A percentile compares a stretch with the other conserved stretches of the same genome.
Evolutionary conservation across 1,140 invertebrate species (phyloP).

Genomic region (Berghia stephanieae): DNA sequence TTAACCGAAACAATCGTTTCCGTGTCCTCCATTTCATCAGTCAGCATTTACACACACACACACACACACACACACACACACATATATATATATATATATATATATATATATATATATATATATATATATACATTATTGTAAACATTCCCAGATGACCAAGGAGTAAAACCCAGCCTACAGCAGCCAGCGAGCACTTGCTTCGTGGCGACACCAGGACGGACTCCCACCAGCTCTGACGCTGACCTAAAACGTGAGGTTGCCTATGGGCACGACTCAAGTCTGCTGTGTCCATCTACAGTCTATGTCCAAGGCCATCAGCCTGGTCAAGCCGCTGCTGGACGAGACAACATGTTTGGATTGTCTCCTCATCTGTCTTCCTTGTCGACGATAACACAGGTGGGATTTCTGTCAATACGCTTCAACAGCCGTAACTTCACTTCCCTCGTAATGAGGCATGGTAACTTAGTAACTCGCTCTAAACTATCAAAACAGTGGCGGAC

Average conservation of each 20-base stretch:
- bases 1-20: too few relatives aligned
- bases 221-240: constrained; percentile 29
- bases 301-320: constrained; percentile 17
- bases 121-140: background rate
- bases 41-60: too few relatives aligned
- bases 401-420: too few relatives aligned
- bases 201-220: constrained; percentile 47
- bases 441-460: too few relatives aligned
- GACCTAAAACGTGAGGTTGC: constrained; percentile 51
- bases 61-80: too few relatives aligned
- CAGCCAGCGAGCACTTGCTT: constrained; percentile 60
- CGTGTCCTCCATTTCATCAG: too few relatives aligned
- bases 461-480: too few relatives aligned
- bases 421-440: too few relatives aligned
- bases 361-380: constrained; percentile 44
- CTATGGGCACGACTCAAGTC: constrained; percentile 40
- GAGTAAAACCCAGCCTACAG: constrained; percentile 49
- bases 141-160: constrained; percentile 51
- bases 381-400: constrained; percentile 44
- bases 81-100: too few relatives aligned
- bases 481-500: background rate
- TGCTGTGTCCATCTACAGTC: constrained; percentile 26
- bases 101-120: background rate
- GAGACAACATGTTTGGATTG: constrained; percentile 37
- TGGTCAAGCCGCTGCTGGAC: too few relatives aligned